Evolutionary conservation across 2,888 invertebrate genomes (phyloP).

Genomic region (Pimpla rufipes): DNA sequence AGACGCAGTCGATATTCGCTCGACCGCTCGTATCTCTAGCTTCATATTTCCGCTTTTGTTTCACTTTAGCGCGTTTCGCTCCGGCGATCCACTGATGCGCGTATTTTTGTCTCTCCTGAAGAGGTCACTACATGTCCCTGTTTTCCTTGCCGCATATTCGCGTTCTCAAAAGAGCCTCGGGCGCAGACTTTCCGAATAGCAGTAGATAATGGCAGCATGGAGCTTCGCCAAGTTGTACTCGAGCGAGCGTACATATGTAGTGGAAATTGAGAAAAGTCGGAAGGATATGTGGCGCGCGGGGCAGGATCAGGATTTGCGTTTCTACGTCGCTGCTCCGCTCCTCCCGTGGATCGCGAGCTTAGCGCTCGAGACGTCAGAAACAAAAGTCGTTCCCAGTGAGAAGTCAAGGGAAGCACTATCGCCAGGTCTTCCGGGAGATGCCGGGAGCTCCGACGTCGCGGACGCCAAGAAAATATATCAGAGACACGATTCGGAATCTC

Average conservation of each 20-base stretch:
- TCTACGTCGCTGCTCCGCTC: conserved; percentile 2
- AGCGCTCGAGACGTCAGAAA: conserved; percentile 75
- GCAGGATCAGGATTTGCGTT: conserved; percentile 41
- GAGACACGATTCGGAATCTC: not conserved
- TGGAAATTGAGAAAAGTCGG: conserved; percentile 41
- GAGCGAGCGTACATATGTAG: not conserved
- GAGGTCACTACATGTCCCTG: conserved; percentile 19
- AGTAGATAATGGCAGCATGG: conserved; percentile 28
- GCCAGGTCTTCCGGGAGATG: conserved; percentile 60
- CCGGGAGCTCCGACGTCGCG: not conserved
- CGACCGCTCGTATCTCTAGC: not conserved
- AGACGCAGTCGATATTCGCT: not conserved
- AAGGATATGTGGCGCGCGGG: not conserved
- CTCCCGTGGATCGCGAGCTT: conserved; percentile 58
- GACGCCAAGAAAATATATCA: conserved; percentile 44
- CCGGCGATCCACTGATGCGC: not conserved
- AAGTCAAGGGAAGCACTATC: conserved; percentile 77
- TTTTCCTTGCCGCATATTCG: conserved; percentile 21
- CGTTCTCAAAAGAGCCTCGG: conserved; percentile 18
- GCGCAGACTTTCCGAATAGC: conserved; percentile 6
- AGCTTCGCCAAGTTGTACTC: conserved; percentile 36
- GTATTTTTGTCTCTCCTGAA: conserved; percentile 27
- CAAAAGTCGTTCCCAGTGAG: conserved; percentile 78
- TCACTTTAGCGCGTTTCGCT: conserved; percentile 3
- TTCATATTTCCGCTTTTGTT: not conserved